Evolutionary conservation across 1,140 invertebrate species (phyloP), one percentile per base, ranked within the genome.

Genomic region (Pseudoatta argentina): DNA sequence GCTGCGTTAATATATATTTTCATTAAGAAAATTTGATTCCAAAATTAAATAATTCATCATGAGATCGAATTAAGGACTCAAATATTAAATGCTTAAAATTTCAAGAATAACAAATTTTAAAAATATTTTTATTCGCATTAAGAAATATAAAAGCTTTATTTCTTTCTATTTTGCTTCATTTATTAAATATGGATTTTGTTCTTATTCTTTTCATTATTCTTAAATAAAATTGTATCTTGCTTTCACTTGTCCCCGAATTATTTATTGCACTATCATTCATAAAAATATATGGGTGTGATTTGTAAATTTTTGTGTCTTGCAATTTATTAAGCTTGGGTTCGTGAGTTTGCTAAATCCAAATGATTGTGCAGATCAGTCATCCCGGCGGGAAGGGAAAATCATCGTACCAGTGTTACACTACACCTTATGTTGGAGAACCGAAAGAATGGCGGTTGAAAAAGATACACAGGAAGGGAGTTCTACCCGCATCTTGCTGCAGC

Each of bases 401-500:
- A 44, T 48, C 24, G n/a, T 7, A 0, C 1, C 16, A 51, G 34
- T 48, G 66, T 72, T 78, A 88, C 30, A 30, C 0, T 78, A 85
- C 51, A 67, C 64, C 8, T 51, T 34, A 24, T 14, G 27, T 2
- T 39, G 7, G 24, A 55, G 51, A 8, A 44, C 44, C 27, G 57
- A 81, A 71, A 81, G 24, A 18, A 73, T 24, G 51, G n/a, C 10
- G 66, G 51, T 87, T 12, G 24, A 39, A 51, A 64, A 57, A 24
- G 34, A 73, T 48, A 63, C 55, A 24, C 8, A 14, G n/a, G 14
- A 24, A 51, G 14, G 44, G 10, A 39, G 5, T 57, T 30, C 30
- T 67, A 21, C 16, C 64, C 44, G 18, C 14, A 57, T 73, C 21
- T 48, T 30, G 64, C n/a, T 7, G 51, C 30, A 67, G 16, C 64